Base-by-base conservation (phyloP, 2,888 invertebrate species). In the Tridacna gigas region DNA sequence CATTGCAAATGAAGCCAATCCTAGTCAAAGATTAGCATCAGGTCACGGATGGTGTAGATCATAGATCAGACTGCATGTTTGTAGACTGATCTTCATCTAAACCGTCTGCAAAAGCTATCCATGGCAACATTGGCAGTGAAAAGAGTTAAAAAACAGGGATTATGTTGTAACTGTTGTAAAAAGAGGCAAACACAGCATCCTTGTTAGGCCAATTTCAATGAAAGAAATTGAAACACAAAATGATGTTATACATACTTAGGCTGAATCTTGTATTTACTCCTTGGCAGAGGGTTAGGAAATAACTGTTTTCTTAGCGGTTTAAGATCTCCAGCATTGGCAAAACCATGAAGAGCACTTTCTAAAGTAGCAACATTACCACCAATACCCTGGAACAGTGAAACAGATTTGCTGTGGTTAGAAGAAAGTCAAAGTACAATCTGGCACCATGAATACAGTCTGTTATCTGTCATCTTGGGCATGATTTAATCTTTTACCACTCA, bases 311-410 rank as follows among this genome's bases (percentile, higher is more conserved):
- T 96, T 15, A 98, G 93, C 0, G 94, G 95, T 7, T 95, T 95
- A 79, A 98, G 94, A 91, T 98, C 97, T 77, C 95, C 89, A 0
- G 95, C 92, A 94, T 97, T 95, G 0, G 97, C 96, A 76, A 98
- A 91, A 0, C 97, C 97, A 94, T 98, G 95, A 7, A 99, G 96
- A 0, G 97, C 96, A 0, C 98, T 98, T 93, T 97, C 97, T 97
- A 98, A 99, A 0, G 99, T 99, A 20, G 97, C 98, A 93, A 96
- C 97, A 95, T 99, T 97, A 63, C 97, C 91, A 7, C 93, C 87
- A 0, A 85, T 51, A 60, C 93, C 93, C 92, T 93, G 78, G 0
- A 80, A 45, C 18, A 51, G 25, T 0, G 22, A 69, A 37, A 37
- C 3, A 7, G 7, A 37, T 37, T 37, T 37, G 37, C 2, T 37